These are phyloP conservation scores for Argyresthia albistria DNA, from an alignment of 2,888 invertebrate genomes.

Conservation along the genomic window DNA sequence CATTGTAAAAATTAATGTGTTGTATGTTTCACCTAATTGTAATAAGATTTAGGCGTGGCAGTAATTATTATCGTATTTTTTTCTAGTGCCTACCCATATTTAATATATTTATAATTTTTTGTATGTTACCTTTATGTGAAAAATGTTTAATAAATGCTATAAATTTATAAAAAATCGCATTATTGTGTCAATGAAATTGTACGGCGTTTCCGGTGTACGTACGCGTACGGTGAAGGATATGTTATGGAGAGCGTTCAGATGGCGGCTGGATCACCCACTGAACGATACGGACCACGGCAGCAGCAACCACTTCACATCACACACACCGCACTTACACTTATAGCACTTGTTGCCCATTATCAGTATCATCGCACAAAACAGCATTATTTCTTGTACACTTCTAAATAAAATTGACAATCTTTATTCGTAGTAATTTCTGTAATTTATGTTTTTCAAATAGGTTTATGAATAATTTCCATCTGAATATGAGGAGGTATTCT, in stretches of 20 bases:
- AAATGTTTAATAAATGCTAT: constrained; percentile 67
- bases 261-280: background rate
- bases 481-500: no score
- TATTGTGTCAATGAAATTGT: constrained; percentile 40
- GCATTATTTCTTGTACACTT: no score
- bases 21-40: constrained; percentile 68
- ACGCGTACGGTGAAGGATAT: background rate
- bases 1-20: constrained; percentile 66
- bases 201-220: background rate
- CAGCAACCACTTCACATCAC: constrained; percentile 13
- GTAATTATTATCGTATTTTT: constrained; percentile 56
- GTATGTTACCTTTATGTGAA: constrained; percentile 70
- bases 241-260: background rate
- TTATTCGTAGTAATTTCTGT: no score
- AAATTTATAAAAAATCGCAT: constrained; percentile 62
- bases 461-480: no score
- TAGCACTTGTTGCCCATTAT: constrained; percentile 34
- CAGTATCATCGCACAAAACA: no score
- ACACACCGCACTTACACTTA: constrained; percentile 39
- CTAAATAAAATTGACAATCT: no score
- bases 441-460: no score
- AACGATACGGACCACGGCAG: no score
- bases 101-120: constrained; percentile 58
- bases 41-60: constrained; percentile 65
- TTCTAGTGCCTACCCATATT: constrained; percentile 57